phyloP scores from a whole-genome alignment of 2,888 invertebrate genomes.

The Netelia fuscicornis region DNA sequence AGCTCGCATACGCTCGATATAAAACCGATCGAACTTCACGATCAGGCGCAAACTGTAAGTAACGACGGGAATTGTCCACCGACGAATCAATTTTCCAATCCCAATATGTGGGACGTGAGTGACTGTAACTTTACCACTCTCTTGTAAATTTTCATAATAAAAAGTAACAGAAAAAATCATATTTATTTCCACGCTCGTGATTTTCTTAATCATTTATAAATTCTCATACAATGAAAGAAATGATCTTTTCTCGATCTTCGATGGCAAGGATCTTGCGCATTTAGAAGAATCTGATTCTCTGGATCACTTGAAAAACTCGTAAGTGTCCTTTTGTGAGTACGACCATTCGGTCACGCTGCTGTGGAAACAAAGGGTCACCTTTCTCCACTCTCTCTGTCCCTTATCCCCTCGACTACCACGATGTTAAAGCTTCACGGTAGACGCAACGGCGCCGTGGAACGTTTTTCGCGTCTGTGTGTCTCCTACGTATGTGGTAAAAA shows the following conservation, averaged over 20 bases:
- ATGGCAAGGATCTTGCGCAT: no score
- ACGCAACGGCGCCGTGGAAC: conserved; percentile 76
- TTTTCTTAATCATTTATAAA: not conserved
- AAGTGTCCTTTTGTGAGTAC: not conserved
- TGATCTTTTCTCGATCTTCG: no score
- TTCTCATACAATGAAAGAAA: no score
- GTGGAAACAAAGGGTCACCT: conserved; percentile 41
- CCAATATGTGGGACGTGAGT: conserved; percentile 21
- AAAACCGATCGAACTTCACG: not conserved
- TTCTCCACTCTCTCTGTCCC: not conserved
- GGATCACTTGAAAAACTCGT: not conserved
- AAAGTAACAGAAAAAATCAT: conserved; percentile 1
- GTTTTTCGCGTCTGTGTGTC: not conserved
- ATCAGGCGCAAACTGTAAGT: conserved; percentile 20
- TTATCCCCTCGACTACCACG: conserved; percentile 8
- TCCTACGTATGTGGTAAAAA: not conserved
- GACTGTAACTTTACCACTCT: conserved; percentile 42
- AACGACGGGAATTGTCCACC: not conserved
- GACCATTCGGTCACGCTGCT: not conserved
- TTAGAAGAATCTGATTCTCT: no score
- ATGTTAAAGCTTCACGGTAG: conserved; percentile 69
- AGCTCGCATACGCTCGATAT: not conserved
- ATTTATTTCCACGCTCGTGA: not conserved
- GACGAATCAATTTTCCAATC: conserved; percentile 6
- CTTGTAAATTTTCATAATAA: conserved; percentile 10